These are phyloP conservation scores for Turdus rufiventris DNA, from an alignment of 2,113 vertebrate genomes.

Conservation along the genomic window DNA sequence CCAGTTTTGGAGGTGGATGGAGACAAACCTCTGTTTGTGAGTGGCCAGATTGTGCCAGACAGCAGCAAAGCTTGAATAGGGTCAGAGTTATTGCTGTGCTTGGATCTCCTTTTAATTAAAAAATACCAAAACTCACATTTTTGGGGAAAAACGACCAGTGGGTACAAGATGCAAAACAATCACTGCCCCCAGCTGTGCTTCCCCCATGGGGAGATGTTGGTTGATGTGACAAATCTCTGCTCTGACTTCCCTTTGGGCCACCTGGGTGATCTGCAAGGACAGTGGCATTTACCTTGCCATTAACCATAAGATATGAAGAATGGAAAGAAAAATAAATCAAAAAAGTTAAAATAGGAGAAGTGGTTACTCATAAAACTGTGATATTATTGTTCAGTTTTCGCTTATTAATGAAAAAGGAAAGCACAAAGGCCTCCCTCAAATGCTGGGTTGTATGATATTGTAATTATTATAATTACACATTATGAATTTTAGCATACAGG, in stretches of 20 bases:
- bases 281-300: slow-evolving; percentile 32
- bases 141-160: neutral
- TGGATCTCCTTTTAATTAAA: neutral
- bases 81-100: neutral
- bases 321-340: neutral
- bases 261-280: neutral
- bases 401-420: slow-evolving; percentile 76
- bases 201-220: neutral
- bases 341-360: slow-evolving; percentile 2
- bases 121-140: neutral
- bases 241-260: neutral
- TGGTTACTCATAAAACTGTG: slow-evolving; percentile 64
- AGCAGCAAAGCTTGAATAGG: neutral
- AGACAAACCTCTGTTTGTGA: neutral
- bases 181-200: neutral
- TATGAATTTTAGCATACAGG: slow-evolving; percentile 89
- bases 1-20: neutral
- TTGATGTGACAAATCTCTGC: slow-evolving; percentile 45
- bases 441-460: slow-evolving; percentile 88
- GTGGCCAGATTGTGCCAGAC: neutral
- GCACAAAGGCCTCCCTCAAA: slow-evolving; percentile 86
- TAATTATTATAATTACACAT: slow-evolving; percentile 90
- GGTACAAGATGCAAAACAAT: neutral
- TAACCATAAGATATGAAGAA: neutral
- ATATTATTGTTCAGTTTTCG: slow-evolving; percentile 71